A percentile compares a stretch with the other conserved stretches of the same genome.
These are phyloP conservation scores for Hanleya hanleyi DNA, from an alignment of 2,888 invertebrate genomes.

Conservation along the genomic window DNA sequence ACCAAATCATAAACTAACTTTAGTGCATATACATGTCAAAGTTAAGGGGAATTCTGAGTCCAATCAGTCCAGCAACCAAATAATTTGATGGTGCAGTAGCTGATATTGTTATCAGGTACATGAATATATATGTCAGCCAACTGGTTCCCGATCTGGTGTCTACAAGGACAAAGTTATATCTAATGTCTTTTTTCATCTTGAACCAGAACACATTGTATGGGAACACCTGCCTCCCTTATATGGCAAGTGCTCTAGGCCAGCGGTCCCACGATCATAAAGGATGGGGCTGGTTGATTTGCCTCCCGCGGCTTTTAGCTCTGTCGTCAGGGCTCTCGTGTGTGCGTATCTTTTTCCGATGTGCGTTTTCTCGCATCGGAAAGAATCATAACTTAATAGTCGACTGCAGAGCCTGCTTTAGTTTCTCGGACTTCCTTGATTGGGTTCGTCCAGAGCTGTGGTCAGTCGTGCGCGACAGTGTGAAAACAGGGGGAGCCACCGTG, in stretches of 20 bases:
- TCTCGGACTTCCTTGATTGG: not conserved
- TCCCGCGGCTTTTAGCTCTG: conserved; percentile 24
- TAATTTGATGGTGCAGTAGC: too few relatives aligned
- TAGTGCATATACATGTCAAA: too few relatives aligned
- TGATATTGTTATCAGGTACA: too few relatives aligned
- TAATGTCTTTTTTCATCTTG: too few relatives aligned
- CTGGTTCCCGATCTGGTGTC: too few relatives aligned
- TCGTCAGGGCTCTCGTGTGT: not conserved
- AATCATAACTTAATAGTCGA: not conserved
- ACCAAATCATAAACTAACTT: too few relatives aligned
- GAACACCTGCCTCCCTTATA: conserved; percentile 69
- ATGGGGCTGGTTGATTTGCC: conserved; percentile 50
- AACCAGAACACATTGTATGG: conserved; percentile 24
- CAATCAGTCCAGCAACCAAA: too few relatives aligned
- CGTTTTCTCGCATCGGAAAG: not conserved
- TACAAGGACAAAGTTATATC: too few relatives aligned
- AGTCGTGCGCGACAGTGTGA: conserved; percentile 2
- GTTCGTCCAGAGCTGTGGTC: not conserved
- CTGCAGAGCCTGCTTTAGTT: not conserved
- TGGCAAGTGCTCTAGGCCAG: conserved; percentile 61
- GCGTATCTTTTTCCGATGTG: not conserved
- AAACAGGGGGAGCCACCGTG: conserved; percentile 9
- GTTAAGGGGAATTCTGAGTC: too few relatives aligned
- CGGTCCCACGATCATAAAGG: conserved; percentile 28
- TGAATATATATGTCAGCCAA: too few relatives aligned